Base-by-base conservation (phyloP, 92 coral and sea anemone species). In the Anthopleura xanthogrammica region DNA sequence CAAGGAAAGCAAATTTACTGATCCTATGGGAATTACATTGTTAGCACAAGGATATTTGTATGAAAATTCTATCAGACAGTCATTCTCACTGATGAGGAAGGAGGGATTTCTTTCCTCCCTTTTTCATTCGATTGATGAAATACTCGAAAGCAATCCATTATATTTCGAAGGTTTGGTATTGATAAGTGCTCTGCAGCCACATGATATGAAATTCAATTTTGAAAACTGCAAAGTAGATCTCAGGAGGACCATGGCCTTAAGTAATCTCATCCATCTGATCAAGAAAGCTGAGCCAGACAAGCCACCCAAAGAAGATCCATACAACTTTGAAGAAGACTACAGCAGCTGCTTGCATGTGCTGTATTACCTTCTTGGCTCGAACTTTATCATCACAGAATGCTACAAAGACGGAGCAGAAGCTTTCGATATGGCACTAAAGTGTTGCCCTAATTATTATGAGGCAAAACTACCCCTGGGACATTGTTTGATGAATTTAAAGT, bases 271-370 rank as follows among this genome's bases (percentile, higher is more conserved):
- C 65, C 52, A 58, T 41, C 79, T 93, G 43, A 92, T 93, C 40
- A 60, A 87, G 60, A 76, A 86, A 52, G 80, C 80, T 12, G 91
- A 92, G 70, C 91, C 95, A 46, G 60, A 77, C 48, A 10, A 83
- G 19, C 52, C 50, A 1, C 92, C 92, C 10, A 29, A 79, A 17
- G 76, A 82, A 74, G 41, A 76, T n/a, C 86, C 88, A 40, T 64
- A 84, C 22, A 79, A 84, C 17, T 92, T 87, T 82, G 90, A 90
- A 43, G 83, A 86, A 20, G 76, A 56, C 76, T 93, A 93, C 85
- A 87, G 88, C 74, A 87, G 93, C 46, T 93, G 93, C 93, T 83
- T 91, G 74, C 95, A 92, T 54, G 22, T 73, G 70, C 86, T 93
- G 29, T 93, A 84, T 79, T 39, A 16, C 50, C 55, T 68, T 82